Base-by-base conservation (phyloP, 1,140 invertebrate species). In the Neodiprion fabricii region DNA sequence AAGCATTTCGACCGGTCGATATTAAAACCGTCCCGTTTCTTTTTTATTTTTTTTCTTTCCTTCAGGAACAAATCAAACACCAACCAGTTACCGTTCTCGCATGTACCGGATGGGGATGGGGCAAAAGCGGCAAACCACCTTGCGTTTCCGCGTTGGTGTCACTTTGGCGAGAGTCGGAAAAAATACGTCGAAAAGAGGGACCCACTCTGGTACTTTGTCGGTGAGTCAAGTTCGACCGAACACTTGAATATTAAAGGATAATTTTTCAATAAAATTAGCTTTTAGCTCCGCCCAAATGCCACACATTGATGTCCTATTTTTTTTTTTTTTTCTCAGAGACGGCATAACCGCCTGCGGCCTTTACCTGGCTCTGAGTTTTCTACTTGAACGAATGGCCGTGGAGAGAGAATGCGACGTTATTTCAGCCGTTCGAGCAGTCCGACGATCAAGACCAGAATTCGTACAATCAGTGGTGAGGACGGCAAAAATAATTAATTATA, bases 121-220 rank as follows among this genome's bases (percentile, higher is more conserved):
- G 78, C 0, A 74, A 49, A 68, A 50, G 80, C 71, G 72, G 76
- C 73, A 14, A 75, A 66, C 79, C 77, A 12, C 82, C 81, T 9
- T 23, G 72, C 7, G 75, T 72, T 14, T 73, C 76, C 11, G 67
- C 68, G 2, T 72, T 83, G 47, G 77, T 82, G 8, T 74, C 77
- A 3, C 61, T 83, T 28, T 82, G 82, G 81, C 78, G 81, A 75
- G 72, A 76, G 7, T 70, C 80, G 11, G 78, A 81, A 17, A 79
- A 72, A 75, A 81, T 82, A 23, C 53, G 76, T 0, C 79, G 78
- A 68, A 72, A 72, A 47, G 76, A 78, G 0, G 78, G 76, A 17
- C 79, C 80, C 9, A 78, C 76, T 1, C 74, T 79, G 4, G 74
- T 77, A 9, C 65, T 83, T 21, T 83, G 81, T 81, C 76, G 82